Base-by-base conservation (phyloP, 2,113 vertebrate species). In the Proterorhinus semilunaris region DNA sequence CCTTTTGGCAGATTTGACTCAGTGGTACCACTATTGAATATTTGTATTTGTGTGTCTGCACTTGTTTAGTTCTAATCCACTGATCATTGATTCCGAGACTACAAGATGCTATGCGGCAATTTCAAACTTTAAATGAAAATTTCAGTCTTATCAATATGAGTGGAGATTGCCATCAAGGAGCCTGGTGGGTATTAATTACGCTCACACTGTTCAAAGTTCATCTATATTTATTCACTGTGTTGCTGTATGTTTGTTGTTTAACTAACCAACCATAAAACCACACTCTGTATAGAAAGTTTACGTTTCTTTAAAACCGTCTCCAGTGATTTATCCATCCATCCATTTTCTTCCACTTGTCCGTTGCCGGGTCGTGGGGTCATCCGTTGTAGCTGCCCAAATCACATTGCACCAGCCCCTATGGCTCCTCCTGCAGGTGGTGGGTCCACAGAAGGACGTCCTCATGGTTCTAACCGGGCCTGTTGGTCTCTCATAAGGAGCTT, bases 21-120 rank as follows among this genome's bases (percentile, higher is more conserved):
- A 71, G 66, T 57, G 8, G 67, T 78, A 66, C 73, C 77, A 49
- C 79, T 81, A 80, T 83, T 85, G 86, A 3, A 83, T 89, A 86
- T 87, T 82, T 86, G 83, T 87, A 85, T 84, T 92, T 89, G 83
- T 91, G 92, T 89, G 67, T 81, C 91, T 92, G 90, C 88, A 76
- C 81, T 89, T 85, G 74, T 92, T 94, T 92, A 90, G 92, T 91
- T 94, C 92, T 88, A 92, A 95, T 94, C 91, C 89, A 89, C 81
- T 88, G 75, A 86, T 82, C 91, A 91, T 94, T 93, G 92, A 92
- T 96, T 92, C 91, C 83, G 80, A 83, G 88, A 83, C 1, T 88
- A 89, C 86, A 82, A 74, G 89, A 80, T 81, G 85, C 65, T 81
- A 81, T 73, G 74, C 87, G 88, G 87, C 57, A 86, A 86, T 91